phyloP scores from a whole-genome alignment of 2,888 invertebrate species.

The Netelia melanura region DNA sequence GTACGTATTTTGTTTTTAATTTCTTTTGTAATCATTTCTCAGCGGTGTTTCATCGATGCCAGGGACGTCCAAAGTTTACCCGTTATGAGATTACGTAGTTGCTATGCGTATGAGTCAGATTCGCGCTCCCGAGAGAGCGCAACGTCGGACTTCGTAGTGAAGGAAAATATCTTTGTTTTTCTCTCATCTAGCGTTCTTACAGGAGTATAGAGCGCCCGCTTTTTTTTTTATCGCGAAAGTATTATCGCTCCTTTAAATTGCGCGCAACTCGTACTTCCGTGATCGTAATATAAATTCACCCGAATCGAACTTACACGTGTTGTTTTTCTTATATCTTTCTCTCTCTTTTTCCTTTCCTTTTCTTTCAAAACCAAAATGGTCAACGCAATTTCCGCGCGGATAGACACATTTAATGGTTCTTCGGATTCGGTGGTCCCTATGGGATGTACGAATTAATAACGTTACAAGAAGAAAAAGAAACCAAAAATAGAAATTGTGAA shows the following conservation, averaged over 20 bases:
- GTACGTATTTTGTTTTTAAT: constrained; percentile 2
- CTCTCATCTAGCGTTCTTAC: not conserved
- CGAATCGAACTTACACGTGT: constrained; percentile 40
- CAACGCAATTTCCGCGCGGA: constrained; percentile 34
- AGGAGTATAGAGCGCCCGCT: constrained; percentile 2
- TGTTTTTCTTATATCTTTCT: not conserved
- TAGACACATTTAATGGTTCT: constrained; percentile 43
- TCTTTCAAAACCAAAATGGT: constrained; percentile 14
- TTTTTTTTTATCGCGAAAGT: not conserved
- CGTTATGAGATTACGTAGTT: constrained; percentile 19
- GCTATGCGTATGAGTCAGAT: not conserved
- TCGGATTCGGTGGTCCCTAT: constrained; percentile 31
- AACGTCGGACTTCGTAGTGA: not conserved
- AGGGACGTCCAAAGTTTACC: constrained; percentile 18
- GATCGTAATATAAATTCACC: constrained; percentile 3
- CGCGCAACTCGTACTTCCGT: not conserved
- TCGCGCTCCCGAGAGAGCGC: constrained; percentile 11
- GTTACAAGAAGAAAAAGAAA: constrained; percentile 33
- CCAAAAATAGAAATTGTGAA: constrained; percentile 24
- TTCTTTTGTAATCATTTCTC: constrained; percentile 19
- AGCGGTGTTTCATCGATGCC: constrained; percentile 5
- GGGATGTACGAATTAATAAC: constrained; percentile 27
- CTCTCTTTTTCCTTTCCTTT: not conserved
- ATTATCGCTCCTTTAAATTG: not conserved
- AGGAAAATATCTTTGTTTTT: constrained; percentile 2